Percentiles rank a stretch among this genome's conserved stretches.
Evolutionary conservation across 2,113 vertebrate species (phyloP).

Genomic region (Mionectes macconnelli): DNA sequence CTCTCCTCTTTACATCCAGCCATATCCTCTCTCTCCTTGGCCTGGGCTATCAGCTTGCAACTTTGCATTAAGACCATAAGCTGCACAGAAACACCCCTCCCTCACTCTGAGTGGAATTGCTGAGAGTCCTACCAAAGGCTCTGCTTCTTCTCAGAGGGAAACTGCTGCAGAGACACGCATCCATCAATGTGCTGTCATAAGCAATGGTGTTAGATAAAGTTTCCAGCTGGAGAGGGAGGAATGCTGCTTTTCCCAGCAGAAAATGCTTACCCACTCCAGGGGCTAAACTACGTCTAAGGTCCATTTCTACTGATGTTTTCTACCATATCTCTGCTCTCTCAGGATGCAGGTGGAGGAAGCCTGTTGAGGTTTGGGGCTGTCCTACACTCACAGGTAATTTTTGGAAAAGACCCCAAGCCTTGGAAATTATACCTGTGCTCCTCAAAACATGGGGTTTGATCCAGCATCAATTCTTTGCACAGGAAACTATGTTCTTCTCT

Average conservation of each 20-base stretch:
- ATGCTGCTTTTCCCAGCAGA: slow-evolving; percentile 19
- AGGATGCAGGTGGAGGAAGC: neutral
- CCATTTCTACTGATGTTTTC: neutral
- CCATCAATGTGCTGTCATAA: neutral
- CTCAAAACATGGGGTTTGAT: neutral
- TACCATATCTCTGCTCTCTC: neutral
- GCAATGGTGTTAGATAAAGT: neutral
- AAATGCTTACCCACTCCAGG: neutral
- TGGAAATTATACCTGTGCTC: neutral
- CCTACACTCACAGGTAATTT: neutral
- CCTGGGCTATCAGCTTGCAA: neutral
- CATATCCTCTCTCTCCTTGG: neutral
- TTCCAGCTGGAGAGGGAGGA: neutral
- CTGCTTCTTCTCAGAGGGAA: neutral
- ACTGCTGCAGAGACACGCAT: neutral
- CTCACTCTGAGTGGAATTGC: fast-evolving
- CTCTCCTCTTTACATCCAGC: neutral
- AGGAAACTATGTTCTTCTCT: neutral
- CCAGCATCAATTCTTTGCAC: neutral
- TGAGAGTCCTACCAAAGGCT: neutral
- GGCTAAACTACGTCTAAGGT: neutral
- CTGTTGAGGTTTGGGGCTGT: neutral
- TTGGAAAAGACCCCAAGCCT: neutral
- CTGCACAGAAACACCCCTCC: neutral
- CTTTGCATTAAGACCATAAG: neutral